A percentile compares a stretch with the other conserved stretches of the same genome.
Evolutionary conservation across 2,113 vertebrate genomes (phyloP).

Genomic region (Charina bottae): DNA sequence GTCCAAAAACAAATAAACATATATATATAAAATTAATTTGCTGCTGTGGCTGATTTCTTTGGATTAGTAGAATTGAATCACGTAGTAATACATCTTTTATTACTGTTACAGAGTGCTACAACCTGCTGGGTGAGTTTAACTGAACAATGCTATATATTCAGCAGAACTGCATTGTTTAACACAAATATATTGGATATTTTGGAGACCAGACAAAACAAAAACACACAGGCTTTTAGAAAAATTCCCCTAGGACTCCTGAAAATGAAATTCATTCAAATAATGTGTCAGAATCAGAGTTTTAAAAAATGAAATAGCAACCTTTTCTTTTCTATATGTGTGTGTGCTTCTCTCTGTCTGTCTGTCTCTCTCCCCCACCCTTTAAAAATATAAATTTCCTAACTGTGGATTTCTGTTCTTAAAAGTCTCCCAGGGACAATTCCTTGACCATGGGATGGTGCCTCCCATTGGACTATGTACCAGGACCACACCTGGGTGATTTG

Average conservation of each 20-base stretch:
- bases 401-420: neutral
- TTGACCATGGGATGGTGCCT: neutral
- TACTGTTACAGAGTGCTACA: constrained; percentile 50
- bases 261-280: neutral
- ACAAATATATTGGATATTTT: constrained; percentile 38
- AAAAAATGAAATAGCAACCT: neutral
- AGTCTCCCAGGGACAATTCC: neutral
- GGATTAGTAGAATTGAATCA: constrained; percentile 6
- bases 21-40: constrained; percentile 12
- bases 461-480: neutral
- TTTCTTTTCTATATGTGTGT: neutral
- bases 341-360: neutral
- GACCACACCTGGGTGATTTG: neutral
- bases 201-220: constrained; percentile 38
- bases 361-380: neutral
- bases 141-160: constrained; percentile 30
- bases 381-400: neutral
- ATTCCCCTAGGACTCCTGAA: constrained; percentile 22
- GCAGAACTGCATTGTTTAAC: constrained; percentile 1
- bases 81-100: constrained; percentile 49
- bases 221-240: constrained; percentile 29
- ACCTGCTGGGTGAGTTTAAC: constrained; percentile 47
- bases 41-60: constrained; percentile 34
- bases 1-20: constrained; percentile 23
- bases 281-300: neutral